phyloP scores from a whole-genome alignment of 2,888 invertebrate species.

The Drosophila subquinaria region DNA sequence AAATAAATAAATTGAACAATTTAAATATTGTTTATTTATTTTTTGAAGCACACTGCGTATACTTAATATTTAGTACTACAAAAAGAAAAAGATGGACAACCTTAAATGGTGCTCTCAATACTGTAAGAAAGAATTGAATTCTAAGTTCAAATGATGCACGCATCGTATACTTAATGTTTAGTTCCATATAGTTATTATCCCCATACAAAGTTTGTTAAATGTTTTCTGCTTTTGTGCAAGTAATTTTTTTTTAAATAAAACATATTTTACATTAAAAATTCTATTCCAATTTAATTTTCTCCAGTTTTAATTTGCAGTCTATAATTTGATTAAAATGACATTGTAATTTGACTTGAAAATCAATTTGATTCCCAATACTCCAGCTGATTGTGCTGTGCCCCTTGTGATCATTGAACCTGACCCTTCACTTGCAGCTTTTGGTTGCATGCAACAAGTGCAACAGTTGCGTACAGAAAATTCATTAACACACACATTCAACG shows the following conservation, averaged over 20 bases:
- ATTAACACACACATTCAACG: constrained; percentile 8
- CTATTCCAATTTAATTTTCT: background rate
- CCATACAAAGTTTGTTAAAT: too few species aligned
- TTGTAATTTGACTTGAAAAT: background rate
- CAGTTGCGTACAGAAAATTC: constrained; percentile 23
- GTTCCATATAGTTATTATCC: background rate
- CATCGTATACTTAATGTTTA: constrained; percentile 17
- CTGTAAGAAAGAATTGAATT: background rate
- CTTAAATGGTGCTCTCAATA: background rate
- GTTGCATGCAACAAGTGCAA: constrained; percentile 34
- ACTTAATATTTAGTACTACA: too few species aligned
- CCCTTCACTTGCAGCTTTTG: constrained; percentile 1
- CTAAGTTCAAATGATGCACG: background rate
- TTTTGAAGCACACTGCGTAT: too few species aligned
- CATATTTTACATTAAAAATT: background rate
- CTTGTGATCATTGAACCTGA: constrained; percentile 3
- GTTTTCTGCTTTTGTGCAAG: too few species aligned
- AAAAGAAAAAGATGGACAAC: too few species aligned
- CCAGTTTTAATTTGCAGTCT: background rate
- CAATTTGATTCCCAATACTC: background rate
- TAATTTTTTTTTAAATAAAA: too few species aligned
- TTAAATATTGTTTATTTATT: too few species aligned
- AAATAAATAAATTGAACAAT: too few species aligned
- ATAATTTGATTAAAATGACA: background rate
- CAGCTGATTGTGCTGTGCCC: background rate